A percentile compares a stretch with the other conserved stretches of the same genome.
Evolutionary conservation across 1,140 invertebrate genomes (phyloP).

Genomic region (Scaptomyza pallida): DNA sequence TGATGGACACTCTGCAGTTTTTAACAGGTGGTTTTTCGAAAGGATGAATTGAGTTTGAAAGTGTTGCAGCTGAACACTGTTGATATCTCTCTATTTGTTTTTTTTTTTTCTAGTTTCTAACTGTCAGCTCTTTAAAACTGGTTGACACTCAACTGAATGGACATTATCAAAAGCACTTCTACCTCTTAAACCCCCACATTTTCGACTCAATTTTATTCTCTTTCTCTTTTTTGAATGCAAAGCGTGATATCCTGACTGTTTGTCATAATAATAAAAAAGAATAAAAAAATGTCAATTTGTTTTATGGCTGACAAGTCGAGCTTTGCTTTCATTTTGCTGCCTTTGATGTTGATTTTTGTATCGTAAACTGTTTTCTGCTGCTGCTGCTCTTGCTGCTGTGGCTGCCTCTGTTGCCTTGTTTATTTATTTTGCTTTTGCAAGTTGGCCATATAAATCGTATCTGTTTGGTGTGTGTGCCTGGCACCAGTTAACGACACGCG

Average conservation of each 20-base stretch:
- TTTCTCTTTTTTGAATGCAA: constrained; percentile 1
- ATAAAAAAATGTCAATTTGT: constrained; percentile 81
- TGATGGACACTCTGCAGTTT: background rate
- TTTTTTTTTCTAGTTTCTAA: constrained; percentile 25
- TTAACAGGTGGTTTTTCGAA: constrained; percentile 6
- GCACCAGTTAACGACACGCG: constrained; percentile 26
- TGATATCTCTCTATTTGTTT: background rate
- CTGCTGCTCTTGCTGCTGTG: too few relatives aligned
- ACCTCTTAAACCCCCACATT: too few relatives aligned
- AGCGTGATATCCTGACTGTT: constrained; percentile 75
- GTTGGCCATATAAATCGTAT: constrained; percentile 35
- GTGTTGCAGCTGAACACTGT: constrained; percentile 7
- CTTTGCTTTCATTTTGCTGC: constrained; percentile 51
- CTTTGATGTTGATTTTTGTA: constrained; percentile 78
- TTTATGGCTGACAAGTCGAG: constrained; percentile 79
- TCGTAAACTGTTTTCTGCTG: constrained; percentile 51
- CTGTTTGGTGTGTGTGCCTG: constrained; percentile 37
- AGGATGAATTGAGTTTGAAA: background rate
- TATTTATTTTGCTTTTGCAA: constrained; percentile 29
- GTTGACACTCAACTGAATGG: constrained; percentile 10
- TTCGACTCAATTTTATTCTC: too few relatives aligned
- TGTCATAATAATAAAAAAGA: constrained; percentile 78
- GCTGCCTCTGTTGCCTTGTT: constrained; percentile 6
- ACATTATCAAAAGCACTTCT: constrained; percentile 63
- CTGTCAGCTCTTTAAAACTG: constrained; percentile 25